These are phyloP conservation scores for Bovichtus diacanthus DNA, from an alignment of 2,797 vertebrate species.

Conservation along the genomic window DNA sequence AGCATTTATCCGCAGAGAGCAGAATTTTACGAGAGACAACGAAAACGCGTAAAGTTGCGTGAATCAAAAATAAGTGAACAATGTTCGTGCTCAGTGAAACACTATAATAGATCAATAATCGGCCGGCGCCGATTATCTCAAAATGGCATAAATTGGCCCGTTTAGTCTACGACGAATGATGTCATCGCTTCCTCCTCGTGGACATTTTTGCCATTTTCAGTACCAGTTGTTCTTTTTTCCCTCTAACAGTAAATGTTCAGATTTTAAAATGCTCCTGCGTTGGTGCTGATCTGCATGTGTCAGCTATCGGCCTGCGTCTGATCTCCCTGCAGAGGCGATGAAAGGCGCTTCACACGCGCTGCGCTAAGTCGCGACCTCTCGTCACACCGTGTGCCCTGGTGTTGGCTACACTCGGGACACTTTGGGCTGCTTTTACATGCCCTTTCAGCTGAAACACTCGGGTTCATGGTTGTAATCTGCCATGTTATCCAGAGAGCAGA, in stretches of 20 bases:
- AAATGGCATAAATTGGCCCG: no score
- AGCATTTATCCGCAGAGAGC: no score
- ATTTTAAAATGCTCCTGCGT: not conserved
- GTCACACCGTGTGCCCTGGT: not conserved
- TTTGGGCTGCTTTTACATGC: constrained; percentile 1
- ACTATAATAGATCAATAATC: no score
- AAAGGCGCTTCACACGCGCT: not conserved
- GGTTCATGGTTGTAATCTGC: no score
- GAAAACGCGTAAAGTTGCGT: no score
- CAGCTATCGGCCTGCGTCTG: not conserved
- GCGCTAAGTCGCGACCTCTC: not conserved
- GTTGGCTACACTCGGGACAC: no score
- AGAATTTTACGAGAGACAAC: no score
- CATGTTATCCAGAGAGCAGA: constrained; percentile 12
- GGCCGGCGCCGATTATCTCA: no score
- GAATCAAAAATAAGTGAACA: no score
- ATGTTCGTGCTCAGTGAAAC: no score
- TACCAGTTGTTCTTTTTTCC: not conserved
- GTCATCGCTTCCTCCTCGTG: not conserved
- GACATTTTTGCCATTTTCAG: not conserved
- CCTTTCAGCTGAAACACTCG: constrained; percentile 27
- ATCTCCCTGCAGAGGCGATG: not conserved
- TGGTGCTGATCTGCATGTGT: not conserved
- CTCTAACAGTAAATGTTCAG: not conserved
- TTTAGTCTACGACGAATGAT: no score